phyloP scores from a whole-genome alignment of 1,140 invertebrate species.

The Vollenhovia emeryi region DNA sequence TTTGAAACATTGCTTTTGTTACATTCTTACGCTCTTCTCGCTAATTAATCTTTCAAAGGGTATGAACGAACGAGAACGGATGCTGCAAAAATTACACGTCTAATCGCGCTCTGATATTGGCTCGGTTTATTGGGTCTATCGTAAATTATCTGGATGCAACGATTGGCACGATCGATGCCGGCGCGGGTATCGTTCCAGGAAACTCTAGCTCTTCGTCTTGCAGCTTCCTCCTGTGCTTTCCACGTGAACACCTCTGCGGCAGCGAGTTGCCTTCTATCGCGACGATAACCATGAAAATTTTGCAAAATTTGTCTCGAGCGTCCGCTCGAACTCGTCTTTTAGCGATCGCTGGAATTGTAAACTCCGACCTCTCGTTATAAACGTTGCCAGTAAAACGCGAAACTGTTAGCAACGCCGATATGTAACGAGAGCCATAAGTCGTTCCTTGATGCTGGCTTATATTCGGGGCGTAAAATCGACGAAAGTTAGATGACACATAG shows the following conservation, averaged over 20 bases:
- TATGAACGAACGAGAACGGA: neutral
- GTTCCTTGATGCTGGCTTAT: neutral
- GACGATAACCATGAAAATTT: slow-evolving; percentile 46
- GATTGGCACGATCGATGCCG: slow-evolving; percentile 31
- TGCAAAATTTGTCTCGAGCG: too few relatives aligned
- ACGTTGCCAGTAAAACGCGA: neutral
- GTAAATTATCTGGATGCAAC: slow-evolving; percentile 36
- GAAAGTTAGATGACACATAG: slow-evolving; percentile 1
- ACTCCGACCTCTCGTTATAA: slow-evolving; percentile 14
- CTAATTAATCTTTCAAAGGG: neutral
- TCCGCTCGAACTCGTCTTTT: slow-evolving; percentile 19
- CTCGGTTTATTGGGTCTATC: neutral
- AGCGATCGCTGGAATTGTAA: slow-evolving; percentile 18
- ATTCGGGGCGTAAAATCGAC: slow-evolving; percentile 7
- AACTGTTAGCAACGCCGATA: neutral
- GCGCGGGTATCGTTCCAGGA: slow-evolving; percentile 20
- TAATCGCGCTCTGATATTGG: neutral
- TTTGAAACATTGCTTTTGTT: too few relatives aligned
- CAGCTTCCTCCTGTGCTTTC: slow-evolving; percentile 12
- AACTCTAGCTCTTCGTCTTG: slow-evolving; percentile 36
- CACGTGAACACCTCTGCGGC: slow-evolving; percentile 10
- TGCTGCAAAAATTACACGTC: neutral
- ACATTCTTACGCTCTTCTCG: slow-evolving; percentile 19
- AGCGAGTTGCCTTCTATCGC: slow-evolving; percentile 13
- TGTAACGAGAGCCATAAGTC: neutral